phyloP scores from a whole-genome alignment of 1,140 invertebrate species.

The Diorhabda sublineata region DNA sequence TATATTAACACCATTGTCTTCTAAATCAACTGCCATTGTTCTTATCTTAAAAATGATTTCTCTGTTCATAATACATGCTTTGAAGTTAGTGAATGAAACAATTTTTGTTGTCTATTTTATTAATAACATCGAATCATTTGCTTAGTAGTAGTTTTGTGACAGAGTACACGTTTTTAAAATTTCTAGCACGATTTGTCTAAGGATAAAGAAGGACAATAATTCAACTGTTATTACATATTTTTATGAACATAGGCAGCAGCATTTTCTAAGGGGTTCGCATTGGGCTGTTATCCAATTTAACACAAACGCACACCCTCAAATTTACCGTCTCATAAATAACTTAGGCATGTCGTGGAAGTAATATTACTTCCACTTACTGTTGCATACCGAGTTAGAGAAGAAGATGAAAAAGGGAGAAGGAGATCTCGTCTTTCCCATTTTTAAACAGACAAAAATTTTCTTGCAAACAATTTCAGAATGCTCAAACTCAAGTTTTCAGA shows the following conservation, averaged over 20 bases:
- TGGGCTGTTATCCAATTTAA: conserved; percentile 41
- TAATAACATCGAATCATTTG: not conserved
- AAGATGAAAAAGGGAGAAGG: conserved; percentile 34
- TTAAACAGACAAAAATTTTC: not conserved
- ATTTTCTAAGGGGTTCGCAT: conserved; percentile 22
- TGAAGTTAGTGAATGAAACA: too few relatives aligned
- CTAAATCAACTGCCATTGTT: too few relatives aligned
- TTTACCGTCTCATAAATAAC: conserved; percentile 42
- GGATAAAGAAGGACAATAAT: conserved; percentile 7
- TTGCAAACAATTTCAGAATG: too few relatives aligned
- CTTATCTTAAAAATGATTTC: too few relatives aligned
- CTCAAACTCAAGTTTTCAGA: too few relatives aligned
- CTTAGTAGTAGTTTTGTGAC: not conserved
- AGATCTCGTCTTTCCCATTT: conserved; percentile 9
- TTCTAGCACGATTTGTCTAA: conserved; percentile 14
- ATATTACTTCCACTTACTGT: conserved; percentile 41
- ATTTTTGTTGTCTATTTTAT: too few relatives aligned
- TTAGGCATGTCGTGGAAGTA: conserved; percentile 42
- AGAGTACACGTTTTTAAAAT: not conserved
- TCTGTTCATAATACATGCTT: too few relatives aligned
- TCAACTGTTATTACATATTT: conserved; percentile 27
- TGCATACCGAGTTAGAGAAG: conserved; percentile 32
- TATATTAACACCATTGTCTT: too few relatives aligned
- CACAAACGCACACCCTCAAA: conserved; percentile 35
- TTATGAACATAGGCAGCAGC: conserved; percentile 29